phyloP scores from a whole-genome alignment of 2,797 vertebrate genomes.

The Propithecus deckenii region DNA sequence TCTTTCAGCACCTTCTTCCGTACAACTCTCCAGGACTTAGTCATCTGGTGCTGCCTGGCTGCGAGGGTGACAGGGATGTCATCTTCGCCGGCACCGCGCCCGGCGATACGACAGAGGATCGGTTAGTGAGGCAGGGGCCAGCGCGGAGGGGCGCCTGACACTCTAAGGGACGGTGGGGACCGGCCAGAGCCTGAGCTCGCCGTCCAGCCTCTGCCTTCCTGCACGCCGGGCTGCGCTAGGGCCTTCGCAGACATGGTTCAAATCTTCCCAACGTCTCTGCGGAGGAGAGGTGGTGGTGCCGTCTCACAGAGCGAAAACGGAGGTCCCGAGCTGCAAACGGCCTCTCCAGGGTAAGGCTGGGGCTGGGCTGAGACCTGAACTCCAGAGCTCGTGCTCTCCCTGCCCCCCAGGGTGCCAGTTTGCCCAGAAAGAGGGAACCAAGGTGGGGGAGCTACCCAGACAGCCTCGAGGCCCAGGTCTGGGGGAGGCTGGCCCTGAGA shows the following conservation, averaged over 20 bases:
- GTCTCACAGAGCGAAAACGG: not conserved
- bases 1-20: not conserved
- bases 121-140: rapidly evolving
- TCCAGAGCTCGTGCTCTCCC: rapidly evolving
- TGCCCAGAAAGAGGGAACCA: not conserved
- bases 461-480: not conserved
- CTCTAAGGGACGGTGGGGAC: rapidly evolving
- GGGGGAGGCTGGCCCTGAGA: not conserved
- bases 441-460: not conserved
- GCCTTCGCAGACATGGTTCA: not conserved
- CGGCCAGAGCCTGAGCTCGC: not conserved
- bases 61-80: rapidly evolving
- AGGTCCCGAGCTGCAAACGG: rapidly evolving
- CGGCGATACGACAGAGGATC: not conserved
- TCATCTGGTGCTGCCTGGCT: not conserved
- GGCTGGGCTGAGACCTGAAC: not conserved
- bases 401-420: rapidly evolving
- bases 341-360: no score
- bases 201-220: not conserved
- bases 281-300: not conserved
- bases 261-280: not conserved
- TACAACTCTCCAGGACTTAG: not conserved
- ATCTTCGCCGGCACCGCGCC: not conserved
- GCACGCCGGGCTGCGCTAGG: rapidly evolving
- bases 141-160: rapidly evolving